phyloP scores from a whole-genome alignment of 2,797 vertebrate species.

The Halcyon chelicuti region DNA sequence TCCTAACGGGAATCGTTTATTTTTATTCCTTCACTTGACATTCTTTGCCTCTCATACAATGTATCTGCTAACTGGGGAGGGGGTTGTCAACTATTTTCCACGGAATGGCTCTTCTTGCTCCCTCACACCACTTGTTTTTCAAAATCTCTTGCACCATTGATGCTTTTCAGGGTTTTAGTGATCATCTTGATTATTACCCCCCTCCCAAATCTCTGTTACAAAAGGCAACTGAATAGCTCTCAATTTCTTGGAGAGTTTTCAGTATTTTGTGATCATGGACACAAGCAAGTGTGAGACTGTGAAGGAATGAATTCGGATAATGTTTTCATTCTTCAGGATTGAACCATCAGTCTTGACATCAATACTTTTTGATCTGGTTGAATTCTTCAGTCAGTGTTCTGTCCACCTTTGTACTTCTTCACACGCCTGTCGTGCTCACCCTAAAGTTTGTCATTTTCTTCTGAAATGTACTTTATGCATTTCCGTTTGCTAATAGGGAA shows the following conservation, averaged over 20 bases:
- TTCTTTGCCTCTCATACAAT: constrained; percentile 35
- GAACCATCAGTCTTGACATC: neutral
- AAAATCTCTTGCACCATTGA: neutral
- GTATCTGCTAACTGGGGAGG: neutral
- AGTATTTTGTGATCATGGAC: neutral
- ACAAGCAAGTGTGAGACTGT: neutral
- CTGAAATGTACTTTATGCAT: neutral
- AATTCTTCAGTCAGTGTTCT: neutral
- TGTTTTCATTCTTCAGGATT: neutral
- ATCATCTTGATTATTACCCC: neutral
- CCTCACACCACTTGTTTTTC: neutral
- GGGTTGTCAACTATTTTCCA: neutral
- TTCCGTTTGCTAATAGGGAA: neutral
- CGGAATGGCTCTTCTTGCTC: neutral
- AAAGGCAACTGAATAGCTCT: neutral
- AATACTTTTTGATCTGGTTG: neutral
- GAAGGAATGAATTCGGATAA: neutral
- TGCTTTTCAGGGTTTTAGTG: neutral
- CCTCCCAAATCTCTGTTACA: neutral
- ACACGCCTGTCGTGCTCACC: neutral
- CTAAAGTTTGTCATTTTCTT: neutral
- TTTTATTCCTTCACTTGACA: constrained; percentile 23
- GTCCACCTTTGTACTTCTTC: neutral
- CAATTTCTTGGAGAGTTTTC: neutral
- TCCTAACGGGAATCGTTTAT: constrained; percentile 25